A percentile compares a stretch with the other conserved stretches of the same genome.
Conservation (phyloP, 2,797 vertebrate species). For the Phalanger gymnotis region DNA sequence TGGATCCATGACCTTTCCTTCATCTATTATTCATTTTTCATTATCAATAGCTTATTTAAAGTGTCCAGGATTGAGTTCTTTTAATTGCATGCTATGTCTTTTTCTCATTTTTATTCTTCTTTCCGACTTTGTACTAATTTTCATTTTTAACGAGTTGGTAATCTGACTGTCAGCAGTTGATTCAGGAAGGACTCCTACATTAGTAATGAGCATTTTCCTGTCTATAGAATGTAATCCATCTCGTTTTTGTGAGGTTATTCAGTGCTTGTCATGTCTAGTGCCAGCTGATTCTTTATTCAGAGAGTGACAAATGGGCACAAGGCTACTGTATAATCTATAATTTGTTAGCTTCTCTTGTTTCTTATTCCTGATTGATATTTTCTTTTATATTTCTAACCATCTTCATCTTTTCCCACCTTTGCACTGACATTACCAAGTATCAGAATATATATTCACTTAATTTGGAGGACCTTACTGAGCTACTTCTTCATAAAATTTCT, state of each 20-base stretch:
- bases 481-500: not conserved
- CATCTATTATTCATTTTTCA: not conserved
- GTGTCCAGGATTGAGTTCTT: not conserved
- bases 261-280: not conserved
- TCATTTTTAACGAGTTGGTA: not conserved
- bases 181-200: not conserved
- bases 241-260: not conserved
- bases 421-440: not conserved
- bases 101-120: not conserved
- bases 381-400: not conserved
- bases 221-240: not conserved
- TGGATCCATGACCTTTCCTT: not conserved
- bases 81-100: not conserved
- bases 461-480: not conserved
- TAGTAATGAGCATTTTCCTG: not conserved
- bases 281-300: not conserved
- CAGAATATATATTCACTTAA: not conserved
- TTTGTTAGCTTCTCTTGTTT: not conserved
- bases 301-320: not conserved
- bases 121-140: not conserved
- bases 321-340: not conserved
- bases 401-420: not conserved
- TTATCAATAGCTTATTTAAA: not conserved
- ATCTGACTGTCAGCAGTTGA: not conserved
- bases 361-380: not conserved